Evolutionary conservation across 2,797 vertebrate genomes (phyloP).

Genomic region (Hypotaenidia okinawae): DNA sequence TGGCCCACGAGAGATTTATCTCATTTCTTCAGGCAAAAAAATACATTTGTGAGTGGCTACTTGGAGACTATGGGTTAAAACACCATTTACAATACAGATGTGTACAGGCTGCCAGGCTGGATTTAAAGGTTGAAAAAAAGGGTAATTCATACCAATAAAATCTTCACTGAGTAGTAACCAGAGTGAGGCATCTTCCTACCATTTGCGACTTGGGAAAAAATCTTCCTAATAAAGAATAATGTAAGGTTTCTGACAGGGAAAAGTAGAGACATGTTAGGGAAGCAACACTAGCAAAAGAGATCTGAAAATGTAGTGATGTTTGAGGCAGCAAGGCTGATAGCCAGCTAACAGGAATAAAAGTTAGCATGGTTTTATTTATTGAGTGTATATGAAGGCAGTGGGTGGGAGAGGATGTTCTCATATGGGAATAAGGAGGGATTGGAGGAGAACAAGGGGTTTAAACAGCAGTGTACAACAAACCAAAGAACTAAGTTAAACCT

Average conservation of each 20-base stretch:
- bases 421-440: neutral
- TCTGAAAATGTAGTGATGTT: neutral
- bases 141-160: neutral
- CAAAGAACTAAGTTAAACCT: neutral
- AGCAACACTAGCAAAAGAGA: neutral
- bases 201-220: neutral
- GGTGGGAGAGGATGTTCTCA: neutral
- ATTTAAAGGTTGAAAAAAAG: neutral
- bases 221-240: neutral
- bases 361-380: conserved; percentile 19
- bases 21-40: neutral
- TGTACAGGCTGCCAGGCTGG: neutral
- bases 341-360: neutral
- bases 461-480: neutral
- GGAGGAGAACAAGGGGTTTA: neutral
- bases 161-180: neutral
- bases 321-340: neutral
- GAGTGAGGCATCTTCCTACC: neutral
- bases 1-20: neutral
- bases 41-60: neutral
- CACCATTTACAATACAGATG: neutral
- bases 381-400: neutral
- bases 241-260: neutral
- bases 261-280: neutral
- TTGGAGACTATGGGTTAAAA: neutral